Evolutionary conservation across 1,140 invertebrate species (phyloP).

Genomic region (Camponotus vicinus): DNA sequence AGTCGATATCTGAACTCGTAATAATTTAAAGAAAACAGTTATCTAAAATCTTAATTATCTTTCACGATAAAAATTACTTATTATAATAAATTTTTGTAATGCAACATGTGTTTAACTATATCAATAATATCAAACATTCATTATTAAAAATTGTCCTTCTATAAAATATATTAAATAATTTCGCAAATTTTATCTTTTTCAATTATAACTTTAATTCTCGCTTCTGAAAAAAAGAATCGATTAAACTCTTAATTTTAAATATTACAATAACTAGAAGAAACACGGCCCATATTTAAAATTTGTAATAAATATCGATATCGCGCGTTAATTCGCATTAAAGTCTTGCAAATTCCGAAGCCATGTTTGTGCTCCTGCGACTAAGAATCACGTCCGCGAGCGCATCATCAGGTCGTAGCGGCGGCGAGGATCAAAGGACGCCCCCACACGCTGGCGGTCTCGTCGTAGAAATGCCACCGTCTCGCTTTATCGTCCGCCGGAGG

Average conservation of each 20-base stretch:
- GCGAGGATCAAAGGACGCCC: slow-evolving; percentile 78
- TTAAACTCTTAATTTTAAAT: not conserved
- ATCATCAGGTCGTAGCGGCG: slow-evolving; percentile 49
- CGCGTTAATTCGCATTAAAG: slow-evolving; percentile 19
- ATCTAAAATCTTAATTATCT: not conserved
- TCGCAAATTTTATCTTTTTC: not conserved
- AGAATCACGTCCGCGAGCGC: slow-evolving; percentile 39
- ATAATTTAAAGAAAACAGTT: not conserved
- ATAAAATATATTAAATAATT: not conserved
- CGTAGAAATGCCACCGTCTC: slow-evolving; percentile 75
- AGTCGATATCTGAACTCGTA: not conserved
- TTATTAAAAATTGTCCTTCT: not conserved
- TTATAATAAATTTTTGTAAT: not conserved
- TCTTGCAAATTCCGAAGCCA: slow-evolving; percentile 16
- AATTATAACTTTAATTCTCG: not conserved
- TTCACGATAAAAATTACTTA: not conserved
- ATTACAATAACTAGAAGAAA: not conserved
- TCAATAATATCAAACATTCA: not conserved
- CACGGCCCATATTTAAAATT: not conserved
- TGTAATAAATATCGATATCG: not conserved
- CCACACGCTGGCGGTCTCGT: slow-evolving; percentile 66
- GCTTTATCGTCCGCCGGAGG: slow-evolving; percentile 39
- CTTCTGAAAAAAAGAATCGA: not conserved
- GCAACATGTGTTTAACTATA: not conserved
- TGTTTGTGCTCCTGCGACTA: not conserved